A percentile compares a stretch with the other conserved stretches of the same genome.
These are phyloP conservation scores for Parnassius mnemosyne DNA, from an alignment of 2,888 invertebrate species.

Conservation along the genomic window DNA sequence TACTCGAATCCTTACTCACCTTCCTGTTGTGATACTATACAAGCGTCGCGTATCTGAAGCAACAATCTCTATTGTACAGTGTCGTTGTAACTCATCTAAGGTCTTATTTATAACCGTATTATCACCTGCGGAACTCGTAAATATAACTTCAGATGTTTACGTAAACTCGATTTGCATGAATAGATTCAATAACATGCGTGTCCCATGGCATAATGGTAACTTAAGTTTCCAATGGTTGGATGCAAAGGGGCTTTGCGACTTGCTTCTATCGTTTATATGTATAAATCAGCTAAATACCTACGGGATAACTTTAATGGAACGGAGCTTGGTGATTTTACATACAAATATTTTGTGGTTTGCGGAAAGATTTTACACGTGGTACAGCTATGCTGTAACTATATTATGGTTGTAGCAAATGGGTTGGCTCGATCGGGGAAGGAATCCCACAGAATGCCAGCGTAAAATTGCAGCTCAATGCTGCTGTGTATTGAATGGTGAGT, in stretches of 20 bases:
- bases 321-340: too few relatives aligned
- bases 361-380: too few relatives aligned
- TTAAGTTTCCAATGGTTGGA: neutral
- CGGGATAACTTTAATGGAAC: neutral
- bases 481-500: too few relatives aligned
- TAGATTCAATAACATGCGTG: conserved; percentile 24
- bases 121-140: conserved; percentile 42
- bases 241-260: conserved; percentile 1
- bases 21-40: conserved; percentile 8
- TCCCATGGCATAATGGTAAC: conserved; percentile 29
- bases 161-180: conserved; percentile 29
- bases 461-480: too few relatives aligned
- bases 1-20: neutral
- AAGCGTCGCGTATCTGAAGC: conserved; percentile 28
- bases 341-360: too few relatives aligned
- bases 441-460: too few relatives aligned
- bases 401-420: too few relatives aligned
- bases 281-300: neutral
- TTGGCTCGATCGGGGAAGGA: too few relatives aligned
- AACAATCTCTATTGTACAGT: conserved; percentile 44
- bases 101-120: conserved; percentile 50
- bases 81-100: conserved; percentile 39
- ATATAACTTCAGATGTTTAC: conserved; percentile 27
- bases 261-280: conserved; percentile 1
- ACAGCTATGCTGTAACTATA: too few relatives aligned